Evolutionary conservation across 1,140 invertebrate genomes (phyloP), one percentile per base, ranked within the genome.

Genomic region (Habropoda laboriosa): DNA sequence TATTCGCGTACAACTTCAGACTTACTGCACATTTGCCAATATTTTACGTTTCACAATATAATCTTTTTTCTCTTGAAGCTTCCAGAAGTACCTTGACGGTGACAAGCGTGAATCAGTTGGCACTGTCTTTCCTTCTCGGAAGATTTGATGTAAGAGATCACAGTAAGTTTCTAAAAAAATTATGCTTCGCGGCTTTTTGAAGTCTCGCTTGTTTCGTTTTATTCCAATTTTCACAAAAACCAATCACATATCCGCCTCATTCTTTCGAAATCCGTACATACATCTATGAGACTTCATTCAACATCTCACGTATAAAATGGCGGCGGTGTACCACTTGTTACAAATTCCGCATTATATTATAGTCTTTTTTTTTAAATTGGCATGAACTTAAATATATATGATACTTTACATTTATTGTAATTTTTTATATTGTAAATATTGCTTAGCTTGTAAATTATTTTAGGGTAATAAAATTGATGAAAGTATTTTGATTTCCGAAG

Each of bases 251-350:
- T 68, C 75, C 58, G 47, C 30, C 45, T 82, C 64, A 80, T 82
- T 80, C 24, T 67, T 61, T 68, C 45, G 53, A 75, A 75, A 82
- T 75, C 45, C 53, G 53, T 80, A 74, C 79, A 80, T 82, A 66
- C 49, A 67, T 67, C 49, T 79, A 80, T 82, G 63, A 79, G 49
- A 72, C 70, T 75, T 68, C 53, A 75, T 58, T 53, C 61, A 68
- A 75, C 66, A 55, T 58, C 66, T 66, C 51, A 74, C 64, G 21
- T 74, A 82, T 60, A 82, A 82, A 75, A 82, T 82, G 81, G 81
- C 47, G 30, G 30, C 38, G 8, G 49, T 8, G 35, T 75, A 80
- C 79, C 66, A 81, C 75, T 67, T 67, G 68, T 79, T 79, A 79
- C 76, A 73, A 73, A 73, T 63, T 21, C n/a, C 27, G 2, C 18